phyloP scores from a whole-genome alignment of 2,797 vertebrate species.

The Cossypha heuglini region DNA sequence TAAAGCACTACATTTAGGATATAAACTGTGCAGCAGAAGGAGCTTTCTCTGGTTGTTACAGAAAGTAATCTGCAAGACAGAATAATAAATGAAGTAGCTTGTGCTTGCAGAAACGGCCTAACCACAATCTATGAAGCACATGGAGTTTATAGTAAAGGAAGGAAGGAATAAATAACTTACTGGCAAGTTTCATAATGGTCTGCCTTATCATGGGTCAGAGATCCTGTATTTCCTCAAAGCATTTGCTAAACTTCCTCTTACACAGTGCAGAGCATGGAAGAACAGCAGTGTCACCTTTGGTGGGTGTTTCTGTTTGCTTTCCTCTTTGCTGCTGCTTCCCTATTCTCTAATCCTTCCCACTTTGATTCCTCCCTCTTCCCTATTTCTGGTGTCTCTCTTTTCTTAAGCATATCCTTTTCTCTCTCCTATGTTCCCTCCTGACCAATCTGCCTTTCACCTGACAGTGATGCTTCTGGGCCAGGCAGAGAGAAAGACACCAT shows the following conservation, averaged over 20 bases:
- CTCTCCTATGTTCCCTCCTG: fast-evolving
- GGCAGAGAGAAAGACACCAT: neutral
- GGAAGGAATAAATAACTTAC: neutral
- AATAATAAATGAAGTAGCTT: neutral
- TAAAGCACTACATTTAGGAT: neutral
- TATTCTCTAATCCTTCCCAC: neutral
- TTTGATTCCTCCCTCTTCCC: neutral
- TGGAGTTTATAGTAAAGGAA: neutral
- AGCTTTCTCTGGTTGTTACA: neutral
- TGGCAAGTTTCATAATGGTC: neutral
- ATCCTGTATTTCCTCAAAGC: neutral
- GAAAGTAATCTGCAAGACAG: neutral
- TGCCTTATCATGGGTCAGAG: neutral
- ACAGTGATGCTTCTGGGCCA: neutral
- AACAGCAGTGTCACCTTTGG: neutral
- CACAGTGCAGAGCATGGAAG: neutral
- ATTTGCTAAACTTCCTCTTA: neutral
- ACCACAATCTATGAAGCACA: neutral
- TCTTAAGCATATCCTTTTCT: neutral
- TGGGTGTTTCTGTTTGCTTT: neutral
- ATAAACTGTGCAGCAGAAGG: neutral
- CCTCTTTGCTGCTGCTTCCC: neutral
- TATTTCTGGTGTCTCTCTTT: neutral
- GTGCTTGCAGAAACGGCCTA: neutral
- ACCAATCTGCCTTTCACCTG: neutral